These are phyloP conservation scores for Andrena chrysosceles DNA, from an alignment of 2,888 invertebrate genomes.

Conservation along the genomic window DNA sequence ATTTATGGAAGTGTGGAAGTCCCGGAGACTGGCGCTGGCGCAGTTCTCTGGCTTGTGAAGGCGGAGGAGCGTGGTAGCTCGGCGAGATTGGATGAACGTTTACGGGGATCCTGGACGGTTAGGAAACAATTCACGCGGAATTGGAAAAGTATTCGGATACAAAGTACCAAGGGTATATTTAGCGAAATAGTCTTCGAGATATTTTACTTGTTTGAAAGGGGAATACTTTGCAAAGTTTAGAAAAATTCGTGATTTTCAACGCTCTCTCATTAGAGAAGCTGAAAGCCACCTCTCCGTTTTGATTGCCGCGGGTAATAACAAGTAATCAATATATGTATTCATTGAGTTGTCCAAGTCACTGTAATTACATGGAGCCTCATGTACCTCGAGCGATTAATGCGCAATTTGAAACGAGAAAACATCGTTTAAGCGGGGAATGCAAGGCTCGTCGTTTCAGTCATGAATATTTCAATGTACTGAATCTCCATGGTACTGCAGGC, in stretches of 20 bases:
- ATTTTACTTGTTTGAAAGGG: too few relatives aligned
- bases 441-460: neutral
- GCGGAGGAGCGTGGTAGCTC: neutral
- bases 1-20: constrained; percentile 37
- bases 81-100: neutral
- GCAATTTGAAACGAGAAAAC: constrained; percentile 4
- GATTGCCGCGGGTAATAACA: neutral
- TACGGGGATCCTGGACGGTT: too few relatives aligned
- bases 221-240: neutral
- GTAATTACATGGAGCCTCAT: constrained; percentile 5
- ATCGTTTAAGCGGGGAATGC: neutral
- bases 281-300: neutral
- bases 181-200: too few relatives aligned
- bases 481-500: neutral
- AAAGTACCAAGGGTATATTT: too few relatives aligned
- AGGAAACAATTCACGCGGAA: too few relatives aligned
- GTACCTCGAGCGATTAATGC: neutral
- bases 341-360: constrained; percentile 3
- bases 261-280: neutral
- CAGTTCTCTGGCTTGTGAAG: neutral
- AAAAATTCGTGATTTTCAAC: neutral
- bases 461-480: constrained; percentile 13
- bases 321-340: constrained; percentile 5
- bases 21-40: neutral
- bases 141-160: too few relatives aligned